Evolutionary conservation across 2,888 invertebrate genomes (phyloP).

Genomic region (Drosophila ustulata): DNA sequence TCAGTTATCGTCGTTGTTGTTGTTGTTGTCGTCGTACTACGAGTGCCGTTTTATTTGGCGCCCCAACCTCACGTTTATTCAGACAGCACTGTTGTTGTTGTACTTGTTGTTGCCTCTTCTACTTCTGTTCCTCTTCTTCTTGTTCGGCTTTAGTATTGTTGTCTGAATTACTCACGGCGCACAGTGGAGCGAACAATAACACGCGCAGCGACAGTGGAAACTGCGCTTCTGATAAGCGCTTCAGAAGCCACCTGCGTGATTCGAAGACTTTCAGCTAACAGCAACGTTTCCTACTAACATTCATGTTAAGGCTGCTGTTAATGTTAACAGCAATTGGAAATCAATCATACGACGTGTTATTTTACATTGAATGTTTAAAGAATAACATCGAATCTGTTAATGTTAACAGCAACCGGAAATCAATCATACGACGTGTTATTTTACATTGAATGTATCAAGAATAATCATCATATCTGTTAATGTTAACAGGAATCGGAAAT

Average conservation of each 20-base stretch:
- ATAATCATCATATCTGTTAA: neutral
- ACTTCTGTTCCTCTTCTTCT: constrained; percentile 12
- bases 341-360: no score
- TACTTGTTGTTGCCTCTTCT: constrained; percentile 5
- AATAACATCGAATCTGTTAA: no score
- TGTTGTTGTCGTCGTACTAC: constrained; percentile 43
- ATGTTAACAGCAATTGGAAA: neutral
- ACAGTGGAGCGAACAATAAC: constrained; percentile 28
- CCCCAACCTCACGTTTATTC: constrained; percentile 48
- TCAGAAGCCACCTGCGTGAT: constrained; percentile 12
- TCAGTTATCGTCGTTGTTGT: constrained; percentile 30
- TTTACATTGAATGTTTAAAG: no score
- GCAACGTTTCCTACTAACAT: neutral
- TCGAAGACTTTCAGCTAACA: neutral
- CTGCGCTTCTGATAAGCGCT: constrained; percentile 31
- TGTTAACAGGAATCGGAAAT: neutral
- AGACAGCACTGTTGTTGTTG: constrained; percentile 1
- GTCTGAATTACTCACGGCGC: constrained; percentile 21
- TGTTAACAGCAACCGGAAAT: no score
- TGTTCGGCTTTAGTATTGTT: constrained; percentile 1
- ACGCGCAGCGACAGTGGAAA: constrained; percentile 14
- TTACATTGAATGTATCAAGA: no score
- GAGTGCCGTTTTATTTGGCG: constrained; percentile 43
- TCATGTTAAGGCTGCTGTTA: neutral
- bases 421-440: no score